phyloP scores from a whole-genome alignment of 1,140 invertebrate species.

The Chrysopa pallens region DNA sequence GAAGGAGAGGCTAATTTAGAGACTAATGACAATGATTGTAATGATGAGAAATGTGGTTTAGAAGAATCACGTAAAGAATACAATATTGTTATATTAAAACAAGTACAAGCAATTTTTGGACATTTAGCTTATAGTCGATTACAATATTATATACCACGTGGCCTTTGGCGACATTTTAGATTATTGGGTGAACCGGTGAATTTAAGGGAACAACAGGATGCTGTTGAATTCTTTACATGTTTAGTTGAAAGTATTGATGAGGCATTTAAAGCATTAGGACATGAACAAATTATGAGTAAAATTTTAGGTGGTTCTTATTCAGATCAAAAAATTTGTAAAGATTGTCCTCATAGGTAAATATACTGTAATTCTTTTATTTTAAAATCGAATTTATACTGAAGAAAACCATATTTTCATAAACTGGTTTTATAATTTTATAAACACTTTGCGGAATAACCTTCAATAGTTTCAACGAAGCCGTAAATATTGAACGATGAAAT shows the following conservation, averaged over 20 bases:
- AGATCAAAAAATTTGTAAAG: slow-evolving; percentile 98
- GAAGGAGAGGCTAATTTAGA: slow-evolving; percentile 34
- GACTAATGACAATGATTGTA: slow-evolving; percentile 29
- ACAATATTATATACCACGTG: slow-evolving; percentile 91
- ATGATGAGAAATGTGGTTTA: slow-evolving; percentile 27
- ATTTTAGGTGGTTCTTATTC: slow-evolving; percentile 93
- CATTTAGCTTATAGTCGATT: slow-evolving; percentile 90
- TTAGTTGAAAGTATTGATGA: slow-evolving; percentile 93
- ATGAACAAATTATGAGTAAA: slow-evolving; percentile 85
- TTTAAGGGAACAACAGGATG: slow-evolving; percentile 94
- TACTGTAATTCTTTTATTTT: not conserved
- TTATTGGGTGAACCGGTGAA: slow-evolving; percentile 89
- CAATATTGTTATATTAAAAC: slow-evolving; percentile 88
- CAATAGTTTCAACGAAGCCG: too few species aligned
- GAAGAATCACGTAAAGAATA: slow-evolving; percentile 61
- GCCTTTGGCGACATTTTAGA: slow-evolving; percentile 94
- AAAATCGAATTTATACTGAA: too few species aligned
- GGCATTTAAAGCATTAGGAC: slow-evolving; percentile 79
- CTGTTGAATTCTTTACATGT: slow-evolving; percentile 98
- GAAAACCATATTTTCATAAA: too few species aligned
- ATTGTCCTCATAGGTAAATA: slow-evolving; percentile 81
- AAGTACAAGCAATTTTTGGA: slow-evolving; percentile 95
- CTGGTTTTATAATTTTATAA: too few species aligned
- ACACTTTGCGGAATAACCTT: too few species aligned
- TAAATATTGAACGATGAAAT: too few species aligned